Evolutionary conservation across 2,797 vertebrate species (phyloP).

Genomic region (Luscinia megarhynchos): DNA sequence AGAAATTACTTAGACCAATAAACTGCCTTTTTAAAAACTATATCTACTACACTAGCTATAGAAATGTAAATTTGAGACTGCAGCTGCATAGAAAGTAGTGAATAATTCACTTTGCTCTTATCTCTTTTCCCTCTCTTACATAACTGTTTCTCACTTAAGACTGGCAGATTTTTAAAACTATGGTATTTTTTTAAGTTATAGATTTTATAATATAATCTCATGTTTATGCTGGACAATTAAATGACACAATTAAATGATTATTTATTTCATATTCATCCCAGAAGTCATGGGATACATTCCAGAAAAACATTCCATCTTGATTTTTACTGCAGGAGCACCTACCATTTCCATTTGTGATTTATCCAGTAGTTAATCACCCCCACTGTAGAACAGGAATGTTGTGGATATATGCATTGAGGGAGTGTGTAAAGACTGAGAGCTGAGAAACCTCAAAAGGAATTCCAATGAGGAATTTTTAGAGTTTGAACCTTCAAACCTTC

Average conservation of each 20-base stretch:
- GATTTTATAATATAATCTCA: not conserved
- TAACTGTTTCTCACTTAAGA: not conserved
- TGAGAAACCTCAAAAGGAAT: not conserved
- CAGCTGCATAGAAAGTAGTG: not conserved
- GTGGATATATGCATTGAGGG: not conserved
- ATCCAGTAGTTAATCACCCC: not conserved
- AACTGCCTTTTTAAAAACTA: not conserved
- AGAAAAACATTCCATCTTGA: not conserved
- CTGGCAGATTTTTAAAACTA: not conserved
- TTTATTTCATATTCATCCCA: not conserved
- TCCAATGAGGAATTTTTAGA: not conserved
- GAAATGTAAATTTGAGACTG: not conserved
- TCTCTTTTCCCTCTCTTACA: not conserved
- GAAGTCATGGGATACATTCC: not conserved
- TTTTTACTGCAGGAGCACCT: not conserved
- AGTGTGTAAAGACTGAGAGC: not conserved
- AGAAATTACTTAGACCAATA: not conserved
- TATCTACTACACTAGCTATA: not conserved
- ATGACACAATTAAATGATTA: not conserved
- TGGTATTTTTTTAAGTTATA: not conserved
- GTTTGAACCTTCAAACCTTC: rapidly evolving
- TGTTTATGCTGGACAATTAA: not conserved
- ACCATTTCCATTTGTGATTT: not conserved
- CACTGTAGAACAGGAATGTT: not conserved
- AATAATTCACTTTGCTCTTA: not conserved